Percentiles rank a stretch among this genome's conserved stretches.
Conservation (phyloP, 2,113 vertebrate genomes). For the Phaetusa simplex region DNA sequence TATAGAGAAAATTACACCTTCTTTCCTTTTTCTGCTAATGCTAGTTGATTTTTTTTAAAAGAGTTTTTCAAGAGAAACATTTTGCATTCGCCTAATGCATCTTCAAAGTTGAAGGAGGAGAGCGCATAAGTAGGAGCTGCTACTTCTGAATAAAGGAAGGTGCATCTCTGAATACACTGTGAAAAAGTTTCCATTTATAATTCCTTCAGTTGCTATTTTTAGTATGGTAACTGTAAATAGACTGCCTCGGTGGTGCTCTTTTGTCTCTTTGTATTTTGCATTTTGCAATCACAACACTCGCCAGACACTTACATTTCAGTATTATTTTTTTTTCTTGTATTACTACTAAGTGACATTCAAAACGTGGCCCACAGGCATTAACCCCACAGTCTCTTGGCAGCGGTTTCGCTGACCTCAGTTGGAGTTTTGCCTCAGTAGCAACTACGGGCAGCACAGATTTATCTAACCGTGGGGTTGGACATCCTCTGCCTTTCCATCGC, state of each 20-base stretch:
- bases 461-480: neutral
- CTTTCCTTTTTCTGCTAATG: neutral
- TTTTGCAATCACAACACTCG: conserved; percentile 10
- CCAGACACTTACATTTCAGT: neutral
- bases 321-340: neutral
- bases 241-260: neutral
- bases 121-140: neutral
- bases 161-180: neutral
- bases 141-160: neutral
- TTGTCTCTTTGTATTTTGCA: neutral
- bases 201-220: conserved; percentile 1
- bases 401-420: conserved; percentile 8
- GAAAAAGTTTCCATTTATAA: neutral
- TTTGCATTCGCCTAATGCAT: neutral
- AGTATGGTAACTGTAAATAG: neutral
- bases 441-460: neutral
- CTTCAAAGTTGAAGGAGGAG: neutral
- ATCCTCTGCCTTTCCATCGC: neutral
- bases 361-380: conserved; percentile 37
- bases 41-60: neutral
- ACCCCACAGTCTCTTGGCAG: conserved; percentile 23
- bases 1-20: neutral
- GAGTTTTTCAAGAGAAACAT: neutral
- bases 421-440: conserved; percentile 2
- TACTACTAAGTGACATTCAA: conserved; percentile 28